phyloP scores from a whole-genome alignment of 2,888 invertebrate species.

The Ichneumoninae sp. region DNA sequence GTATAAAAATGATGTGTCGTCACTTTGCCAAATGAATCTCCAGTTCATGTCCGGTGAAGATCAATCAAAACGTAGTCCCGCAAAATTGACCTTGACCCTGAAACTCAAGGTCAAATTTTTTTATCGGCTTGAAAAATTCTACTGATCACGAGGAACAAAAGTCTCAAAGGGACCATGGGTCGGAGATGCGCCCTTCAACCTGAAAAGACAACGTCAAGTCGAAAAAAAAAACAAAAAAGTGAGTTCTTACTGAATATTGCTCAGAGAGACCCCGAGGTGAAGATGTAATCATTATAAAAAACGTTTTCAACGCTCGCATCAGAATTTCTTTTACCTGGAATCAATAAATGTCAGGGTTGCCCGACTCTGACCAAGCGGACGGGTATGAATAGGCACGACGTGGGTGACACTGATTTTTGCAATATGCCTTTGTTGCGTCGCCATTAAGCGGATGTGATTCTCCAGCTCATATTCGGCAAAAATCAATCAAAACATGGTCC shows the following conservation, averaged over 20 bases:
- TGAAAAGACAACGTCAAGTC: not conserved
- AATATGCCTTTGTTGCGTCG: slow-evolving; percentile 1
- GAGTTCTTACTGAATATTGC: not conserved
- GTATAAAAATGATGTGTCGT: slow-evolving; percentile 9
- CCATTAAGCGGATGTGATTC: slow-evolving; percentile 3
- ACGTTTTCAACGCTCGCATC: slow-evolving; percentile 11
- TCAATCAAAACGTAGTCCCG: slow-evolving; percentile 20
- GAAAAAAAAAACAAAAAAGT: too few relatives aligned
- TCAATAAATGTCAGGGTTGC: slow-evolving; percentile 25
- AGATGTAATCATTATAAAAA: slow-evolving; percentile 18
- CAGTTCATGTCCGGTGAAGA: slow-evolving; percentile 18
- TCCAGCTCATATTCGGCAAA: slow-evolving; percentile 19
- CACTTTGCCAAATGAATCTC: slow-evolving; percentile 15
- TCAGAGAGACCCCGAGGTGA: slow-evolving; percentile 4
- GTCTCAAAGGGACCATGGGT: slow-evolving; percentile 13
- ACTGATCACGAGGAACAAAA: slow-evolving; percentile 5
- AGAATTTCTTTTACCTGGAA: slow-evolving; percentile 13
- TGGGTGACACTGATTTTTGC: slow-evolving; percentile 13
- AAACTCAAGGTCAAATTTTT: slow-evolving; percentile 8
- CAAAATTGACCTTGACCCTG: slow-evolving; percentile 19
- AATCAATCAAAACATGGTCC: slow-evolving; percentile 21
- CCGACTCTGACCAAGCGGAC: slow-evolving; percentile 22
- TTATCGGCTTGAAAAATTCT: slow-evolving; percentile 4
- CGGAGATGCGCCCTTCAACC: not conserved
- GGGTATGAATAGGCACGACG: slow-evolving; percentile 14